Evolutionary conservation across 2,797 vertebrate species (phyloP).

Genomic region (Pangasius mekongensis): DNA sequence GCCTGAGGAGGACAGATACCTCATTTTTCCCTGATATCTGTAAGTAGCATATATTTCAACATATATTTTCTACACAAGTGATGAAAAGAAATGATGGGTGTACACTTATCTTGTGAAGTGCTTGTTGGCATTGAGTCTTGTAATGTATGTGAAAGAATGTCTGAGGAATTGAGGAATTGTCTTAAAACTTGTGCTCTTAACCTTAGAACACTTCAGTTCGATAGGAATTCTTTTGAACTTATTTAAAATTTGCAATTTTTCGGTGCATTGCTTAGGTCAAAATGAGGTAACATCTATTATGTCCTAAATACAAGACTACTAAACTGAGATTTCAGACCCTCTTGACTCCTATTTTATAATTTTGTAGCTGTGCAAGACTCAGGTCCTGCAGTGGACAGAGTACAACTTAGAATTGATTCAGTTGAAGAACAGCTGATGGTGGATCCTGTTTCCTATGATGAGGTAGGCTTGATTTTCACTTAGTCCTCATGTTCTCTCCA

Average conservation of each 20-base stretch:
- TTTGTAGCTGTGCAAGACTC: constrained; percentile 34
- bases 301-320: background rate
- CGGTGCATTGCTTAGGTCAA: background rate
- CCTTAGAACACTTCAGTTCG: background rate
- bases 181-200: background rate
- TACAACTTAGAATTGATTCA: constrained; percentile 62
- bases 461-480: constrained; percentile 59
- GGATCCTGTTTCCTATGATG: constrained; percentile 69
- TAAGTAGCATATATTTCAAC: constrained; percentile 49
- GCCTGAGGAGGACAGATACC: constrained; percentile 54
- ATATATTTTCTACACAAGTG: background rate
- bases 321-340: background rate
- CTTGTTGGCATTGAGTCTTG: background rate
- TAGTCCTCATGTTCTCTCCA: background rate
- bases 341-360: background rate
- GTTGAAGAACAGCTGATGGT: constrained; percentile 71
- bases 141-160: background rate
- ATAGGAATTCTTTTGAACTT: background rate
- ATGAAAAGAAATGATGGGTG: background rate
- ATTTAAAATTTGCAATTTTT: background rate
- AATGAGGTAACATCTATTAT: background rate
- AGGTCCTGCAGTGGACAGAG: constrained; percentile 51
- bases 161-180: background rate
- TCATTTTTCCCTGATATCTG: constrained; percentile 66
- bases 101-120: background rate